Base-by-base conservation (phyloP, 2,888 invertebrate species). In the Crepidodera aurea region DNA sequence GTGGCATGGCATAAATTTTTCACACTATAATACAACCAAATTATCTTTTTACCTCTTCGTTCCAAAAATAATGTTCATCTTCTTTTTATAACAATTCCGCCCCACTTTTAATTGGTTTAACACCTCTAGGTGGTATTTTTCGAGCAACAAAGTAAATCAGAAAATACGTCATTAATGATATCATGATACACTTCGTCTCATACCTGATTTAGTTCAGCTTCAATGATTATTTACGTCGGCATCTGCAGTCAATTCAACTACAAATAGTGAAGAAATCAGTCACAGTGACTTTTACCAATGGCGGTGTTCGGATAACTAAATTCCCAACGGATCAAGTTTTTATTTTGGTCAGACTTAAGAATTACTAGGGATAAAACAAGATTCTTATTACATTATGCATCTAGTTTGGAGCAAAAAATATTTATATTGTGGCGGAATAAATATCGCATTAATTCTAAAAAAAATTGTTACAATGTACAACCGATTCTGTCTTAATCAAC, bases 251-350 rank as follows among this genome's bases (percentile, higher is more conserved):
- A 34, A 34, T 34, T 34, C 12, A 34, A 12, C 13, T 27, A 13
- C n/a, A 25, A 48, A 48, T 48, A 15, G 27, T 27, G 13, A 27
- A 22, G 8, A 15, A 27, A 53, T 53, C 53, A 15, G 53, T 39
- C 53, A 53, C 53, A 53, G 16, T 27, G 46, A 48, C 46, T 15
- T 15, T 6, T 2, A 27, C 12, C 46, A 48, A 8, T 48, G 29
- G 27, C 27, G 29, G 12, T 48, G 13, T 25, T 44, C 19, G 3
- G 44, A 44, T 22, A n/a, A 22, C 2, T 19, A 16, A 15, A 12
- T 22, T 44, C 44, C 22, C 7, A 44, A n/a, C 25, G 15, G n/a
- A 44, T 13, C 13, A 3, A 18, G 16, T 42, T 42, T 19, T 19
- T 39, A 39, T n/a, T n/a, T n/a, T n/a, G n/a, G n/a, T n/a, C n/a